Base-by-base conservation (phyloP, 2,113 vertebrate genomes). In the Chaenogobius annularis region DNA sequence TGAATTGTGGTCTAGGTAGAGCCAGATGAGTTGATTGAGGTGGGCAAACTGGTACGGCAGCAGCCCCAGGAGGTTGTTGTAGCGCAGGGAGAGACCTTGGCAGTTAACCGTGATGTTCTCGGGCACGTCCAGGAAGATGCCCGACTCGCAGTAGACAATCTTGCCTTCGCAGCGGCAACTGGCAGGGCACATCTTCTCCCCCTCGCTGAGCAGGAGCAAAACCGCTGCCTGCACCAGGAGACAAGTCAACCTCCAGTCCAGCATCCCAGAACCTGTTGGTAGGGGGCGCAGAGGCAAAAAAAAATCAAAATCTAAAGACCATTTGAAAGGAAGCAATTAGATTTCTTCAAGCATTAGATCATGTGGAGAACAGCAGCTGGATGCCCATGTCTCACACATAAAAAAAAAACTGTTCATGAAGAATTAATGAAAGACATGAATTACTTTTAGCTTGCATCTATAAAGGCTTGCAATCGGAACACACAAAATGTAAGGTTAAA, bases 1-100 rank as follows among this genome's bases (percentile, higher is more conserved):
- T 80, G 96, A 94, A 79, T 98, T 99, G 78, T 99, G 97, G 93
- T 99, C 97, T 74, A 99, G 92, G 89, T 99, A 98, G 40, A 99
- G 96, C 97, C 97, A 99, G 70, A 98, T 94, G 61, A 99, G 96
- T 90, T 98, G 97, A 69, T 95, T 95, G 81, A 99, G 96, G 86
- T 97, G 96, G 0, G 95, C 95, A 23, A 99, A 98, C 90, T 98
- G 96, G 92, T 96, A 93, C 6, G 96, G 94, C 87, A 95, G 90
- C 46, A 99, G 93, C 80, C 93, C 93, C 90, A 95, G 93, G 83
- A 99, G 94, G 91, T 94, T 95, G 93, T 98, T 99, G 88, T 98
- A 98, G 59, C 97, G 93, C 80, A 99, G 87, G 0, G 97, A 99
- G 71, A 99, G 92, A 89, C 97, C 97, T 75, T 98, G 97, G 65